phyloP scores from a whole-genome alignment of 2,113 vertebrate genomes.

The Mus pahari region DNA sequence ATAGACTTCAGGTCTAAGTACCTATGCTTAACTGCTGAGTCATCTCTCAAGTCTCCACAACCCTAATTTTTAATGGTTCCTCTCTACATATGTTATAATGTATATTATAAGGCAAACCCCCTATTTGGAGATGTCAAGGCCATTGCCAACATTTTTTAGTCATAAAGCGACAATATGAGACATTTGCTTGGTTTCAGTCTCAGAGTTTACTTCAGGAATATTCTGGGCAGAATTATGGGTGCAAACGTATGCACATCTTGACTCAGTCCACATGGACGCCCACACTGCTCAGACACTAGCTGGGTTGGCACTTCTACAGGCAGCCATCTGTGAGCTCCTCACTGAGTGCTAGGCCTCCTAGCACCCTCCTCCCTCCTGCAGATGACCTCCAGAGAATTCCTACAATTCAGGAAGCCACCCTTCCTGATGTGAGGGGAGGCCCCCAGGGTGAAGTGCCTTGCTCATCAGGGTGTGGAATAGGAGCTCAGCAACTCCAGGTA shows the following conservation, averaged over 20 bases:
- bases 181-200: background rate
- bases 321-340: background rate
- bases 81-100: background rate
- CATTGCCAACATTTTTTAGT: background rate
- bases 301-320: background rate
- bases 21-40: background rate
- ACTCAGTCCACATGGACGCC: background rate
- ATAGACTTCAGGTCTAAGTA: background rate
- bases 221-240: conserved; percentile 4
- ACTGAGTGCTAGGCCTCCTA: background rate
- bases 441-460: background rate
- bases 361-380: background rate
- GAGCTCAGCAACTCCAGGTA: background rate
- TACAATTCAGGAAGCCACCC: background rate
- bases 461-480: background rate
- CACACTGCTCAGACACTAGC: background rate
- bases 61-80: background rate
- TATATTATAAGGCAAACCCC: background rate
- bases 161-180: background rate
- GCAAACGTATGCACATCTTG: background rate
- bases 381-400: background rate
- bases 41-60: background rate
- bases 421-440: background rate
- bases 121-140: background rate
- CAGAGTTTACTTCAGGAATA: background rate